Evolutionary conservation across 2,113 vertebrate genomes (phyloP).

Genomic region (Pelmatolapia mariae): DNA sequence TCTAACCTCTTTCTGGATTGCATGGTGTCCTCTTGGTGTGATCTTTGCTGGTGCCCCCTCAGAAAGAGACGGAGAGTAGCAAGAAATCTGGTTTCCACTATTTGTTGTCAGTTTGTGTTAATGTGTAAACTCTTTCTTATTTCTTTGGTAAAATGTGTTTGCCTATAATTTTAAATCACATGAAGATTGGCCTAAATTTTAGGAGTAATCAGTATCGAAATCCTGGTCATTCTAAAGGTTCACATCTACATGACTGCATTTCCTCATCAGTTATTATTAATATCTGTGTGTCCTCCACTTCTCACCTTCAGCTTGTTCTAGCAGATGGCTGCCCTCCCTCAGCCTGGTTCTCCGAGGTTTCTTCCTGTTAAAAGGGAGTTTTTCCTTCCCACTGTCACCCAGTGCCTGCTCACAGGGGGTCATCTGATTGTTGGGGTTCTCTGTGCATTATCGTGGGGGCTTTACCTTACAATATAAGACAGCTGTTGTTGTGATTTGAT

Average conservation of each 20-base stretch:
- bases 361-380: neutral
- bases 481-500: neutral
- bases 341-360: neutral
- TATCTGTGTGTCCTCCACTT: neutral
- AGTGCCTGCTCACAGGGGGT: neutral
- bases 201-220: neutral
- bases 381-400: neutral
- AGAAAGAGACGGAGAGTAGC: neutral
- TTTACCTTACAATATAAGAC: neutral
- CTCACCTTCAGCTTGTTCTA: neutral
- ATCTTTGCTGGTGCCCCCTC: neutral
- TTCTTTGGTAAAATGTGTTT: neutral
- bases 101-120: neutral
- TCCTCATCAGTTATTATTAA: neutral
- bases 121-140: neutral
- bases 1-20: neutral
- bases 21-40: neutral
- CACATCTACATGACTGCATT: neutral
- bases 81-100: neutral
- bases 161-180: neutral
- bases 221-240: neutral
- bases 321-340: rapidly evolving
- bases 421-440: neutral
- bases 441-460: neutral
- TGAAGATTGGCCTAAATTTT: neutral